phyloP scores from a whole-genome alignment of 2,113 vertebrate species.

The Engraulis encrasicolus region DNA sequence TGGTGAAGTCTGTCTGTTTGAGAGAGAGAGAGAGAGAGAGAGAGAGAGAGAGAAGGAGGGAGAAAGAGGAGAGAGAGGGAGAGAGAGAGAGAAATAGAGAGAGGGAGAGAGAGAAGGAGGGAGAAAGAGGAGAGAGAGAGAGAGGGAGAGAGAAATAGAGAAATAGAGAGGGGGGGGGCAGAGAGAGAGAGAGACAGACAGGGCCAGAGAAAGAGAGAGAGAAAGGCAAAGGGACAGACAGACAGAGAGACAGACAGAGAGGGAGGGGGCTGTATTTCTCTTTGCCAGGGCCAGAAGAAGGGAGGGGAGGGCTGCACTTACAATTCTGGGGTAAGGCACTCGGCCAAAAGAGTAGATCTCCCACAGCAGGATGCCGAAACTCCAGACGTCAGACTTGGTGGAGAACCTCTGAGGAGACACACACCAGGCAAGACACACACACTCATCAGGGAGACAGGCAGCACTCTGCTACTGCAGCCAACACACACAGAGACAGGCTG shows the following conservation, averaged over 20 bases:
- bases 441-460: not conserved
- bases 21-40: no score
- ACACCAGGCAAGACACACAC: conserved; percentile 40
- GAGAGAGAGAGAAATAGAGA: no score
- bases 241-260: no score
- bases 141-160: not conserved
- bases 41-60: not conserved
- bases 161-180: no score
- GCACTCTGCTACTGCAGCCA: not conserved
- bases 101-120: not conserved
- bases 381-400: conserved; percentile 98
- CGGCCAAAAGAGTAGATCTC: conserved; percentile 99
- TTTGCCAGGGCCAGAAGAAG: no score
- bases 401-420: conserved; percentile 88
- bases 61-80: not conserved
- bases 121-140: not conserved
- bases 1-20: no score
- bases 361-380: conserved; percentile 96
- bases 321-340: conserved; percentile 97
- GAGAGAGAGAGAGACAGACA: no score
- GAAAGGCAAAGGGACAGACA: not conserved
- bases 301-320: conserved; percentile 75
- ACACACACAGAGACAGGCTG: not conserved
- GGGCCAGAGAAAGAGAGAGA: no score
- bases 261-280: no score